Conservation (phyloP, 2,797 vertebrate species). For the Periparus ater region DNA sequence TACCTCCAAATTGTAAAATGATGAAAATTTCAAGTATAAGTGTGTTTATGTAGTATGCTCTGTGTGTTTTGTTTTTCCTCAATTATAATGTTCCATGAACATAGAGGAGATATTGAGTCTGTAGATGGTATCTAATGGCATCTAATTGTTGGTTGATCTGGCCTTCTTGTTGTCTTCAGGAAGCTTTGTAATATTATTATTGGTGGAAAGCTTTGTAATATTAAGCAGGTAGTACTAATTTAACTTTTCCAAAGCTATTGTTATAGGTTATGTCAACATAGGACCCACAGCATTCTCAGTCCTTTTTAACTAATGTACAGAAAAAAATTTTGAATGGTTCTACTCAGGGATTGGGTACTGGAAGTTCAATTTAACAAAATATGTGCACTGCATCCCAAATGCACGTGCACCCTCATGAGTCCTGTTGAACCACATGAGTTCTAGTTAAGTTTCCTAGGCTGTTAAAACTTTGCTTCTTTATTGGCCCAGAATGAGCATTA, state of each 20-base stretch:
- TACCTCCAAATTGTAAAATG: neutral
- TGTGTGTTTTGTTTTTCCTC: neutral
- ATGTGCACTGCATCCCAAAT: neutral
- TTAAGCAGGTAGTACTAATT: neutral
- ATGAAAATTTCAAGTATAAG: neutral
- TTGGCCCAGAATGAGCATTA: neutral
- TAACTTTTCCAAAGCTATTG: neutral
- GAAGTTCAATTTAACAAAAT: neutral
- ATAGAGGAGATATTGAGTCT: neutral
- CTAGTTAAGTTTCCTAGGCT: neutral
- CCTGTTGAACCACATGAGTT: neutral
- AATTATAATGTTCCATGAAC: neutral
- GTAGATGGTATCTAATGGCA: no score
- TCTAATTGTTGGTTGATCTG: neutral
- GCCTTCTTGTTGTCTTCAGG: neutral
- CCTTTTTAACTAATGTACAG: neutral
- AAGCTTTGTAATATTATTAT: neutral
- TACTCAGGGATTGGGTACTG: neutral
- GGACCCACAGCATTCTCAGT: neutral
- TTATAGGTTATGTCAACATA: neutral
- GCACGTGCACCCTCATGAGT: accelerated
- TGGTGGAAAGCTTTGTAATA: neutral
- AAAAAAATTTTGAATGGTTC: neutral
- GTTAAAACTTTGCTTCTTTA: neutral
- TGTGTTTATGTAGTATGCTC: neutral